Conservation (phyloP, 2,888 invertebrate species). For the Urechis unicinctus region DNA sequence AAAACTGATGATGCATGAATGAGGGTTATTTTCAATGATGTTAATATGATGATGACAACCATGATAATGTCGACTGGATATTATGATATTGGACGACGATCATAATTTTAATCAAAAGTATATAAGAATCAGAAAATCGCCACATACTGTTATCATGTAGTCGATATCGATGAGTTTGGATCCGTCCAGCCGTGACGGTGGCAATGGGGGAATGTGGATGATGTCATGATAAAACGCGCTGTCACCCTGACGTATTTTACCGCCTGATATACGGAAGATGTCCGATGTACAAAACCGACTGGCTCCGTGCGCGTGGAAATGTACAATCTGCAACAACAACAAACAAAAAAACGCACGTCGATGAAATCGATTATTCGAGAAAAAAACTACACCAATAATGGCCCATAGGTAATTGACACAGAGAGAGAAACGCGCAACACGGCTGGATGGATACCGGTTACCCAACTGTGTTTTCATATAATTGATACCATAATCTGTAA, state of each 20-base stretch:
- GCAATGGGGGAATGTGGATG: conserved; percentile 29
- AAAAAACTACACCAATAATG: too few relatives aligned
- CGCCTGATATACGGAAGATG: conserved; percentile 26
- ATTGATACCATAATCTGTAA: too few relatives aligned
- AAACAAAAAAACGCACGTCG: background rate
- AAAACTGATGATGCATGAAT: too few relatives aligned
- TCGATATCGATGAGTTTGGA: conserved; percentile 24
- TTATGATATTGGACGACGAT: background rate
- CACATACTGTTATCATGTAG: conserved; percentile 19
- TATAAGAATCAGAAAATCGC: background rate
- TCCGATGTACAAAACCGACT: conserved; percentile 13
- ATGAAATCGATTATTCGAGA: too few relatives aligned
- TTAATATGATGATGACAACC: background rate
- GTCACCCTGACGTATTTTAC: conserved; percentile 22
- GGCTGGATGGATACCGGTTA: too few relatives aligned
- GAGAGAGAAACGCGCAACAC: too few relatives aligned
- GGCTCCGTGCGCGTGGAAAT: conserved; percentile 15
- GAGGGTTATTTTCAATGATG: background rate
- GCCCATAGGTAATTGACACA: too few relatives aligned
- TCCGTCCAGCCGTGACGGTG: conserved; percentile 22
- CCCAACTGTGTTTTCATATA: too few relatives aligned
- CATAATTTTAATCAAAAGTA: too few relatives aligned
- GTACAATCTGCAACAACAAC: conserved; percentile 15
- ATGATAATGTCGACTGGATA: background rate
- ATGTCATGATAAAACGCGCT: conserved; percentile 27